Evolutionary conservation across 2,797 vertebrate species (phyloP).

Genomic region (Ctenopoma kingsleyae): DNA sequence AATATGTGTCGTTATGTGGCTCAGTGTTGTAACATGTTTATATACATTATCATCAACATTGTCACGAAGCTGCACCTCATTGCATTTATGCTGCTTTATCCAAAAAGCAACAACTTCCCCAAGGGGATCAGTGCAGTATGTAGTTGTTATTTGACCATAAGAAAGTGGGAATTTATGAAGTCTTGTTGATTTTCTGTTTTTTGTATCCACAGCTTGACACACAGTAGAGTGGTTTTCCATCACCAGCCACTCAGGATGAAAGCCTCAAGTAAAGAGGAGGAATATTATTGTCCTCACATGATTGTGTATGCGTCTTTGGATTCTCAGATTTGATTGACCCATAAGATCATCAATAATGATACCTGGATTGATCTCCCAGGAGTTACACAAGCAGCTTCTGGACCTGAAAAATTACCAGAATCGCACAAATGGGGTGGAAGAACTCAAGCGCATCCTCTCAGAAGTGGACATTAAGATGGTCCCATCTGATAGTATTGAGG

Average conservation of each 20-base stretch:
- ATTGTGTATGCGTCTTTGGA: conserved; percentile 40
- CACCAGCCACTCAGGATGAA: conserved; percentile 68
- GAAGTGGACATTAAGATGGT: conserved; percentile 78
- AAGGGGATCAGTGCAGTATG: too few species aligned
- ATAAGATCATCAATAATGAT: conserved; percentile 78
- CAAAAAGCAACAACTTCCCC: too few species aligned
- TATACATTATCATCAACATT: neutral
- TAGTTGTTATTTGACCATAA: too few species aligned
- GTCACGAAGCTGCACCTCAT: neutral
- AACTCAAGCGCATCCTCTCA: conserved; percentile 86
- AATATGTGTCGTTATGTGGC: neutral
- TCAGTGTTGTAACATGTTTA: neutral
- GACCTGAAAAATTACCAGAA: conserved; percentile 90
- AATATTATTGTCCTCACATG: conserved; percentile 60
- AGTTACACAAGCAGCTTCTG: conserved; percentile 89
- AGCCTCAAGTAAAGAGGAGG: conserved; percentile 55
- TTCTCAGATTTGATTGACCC: conserved; percentile 71
- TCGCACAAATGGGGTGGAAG: conserved; percentile 89
- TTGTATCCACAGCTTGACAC: conserved; percentile 62
- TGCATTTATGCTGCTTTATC: neutral
- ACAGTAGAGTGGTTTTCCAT: conserved; percentile 45
- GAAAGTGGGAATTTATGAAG: neutral
- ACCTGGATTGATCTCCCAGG: conserved; percentile 89
- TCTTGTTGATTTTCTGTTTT: conserved; percentile 14
- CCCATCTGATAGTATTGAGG: conserved; percentile 79